Evolutionary conservation across 2,797 vertebrate genomes (phyloP).

Genomic region (Enteromius viviparus): DNA sequence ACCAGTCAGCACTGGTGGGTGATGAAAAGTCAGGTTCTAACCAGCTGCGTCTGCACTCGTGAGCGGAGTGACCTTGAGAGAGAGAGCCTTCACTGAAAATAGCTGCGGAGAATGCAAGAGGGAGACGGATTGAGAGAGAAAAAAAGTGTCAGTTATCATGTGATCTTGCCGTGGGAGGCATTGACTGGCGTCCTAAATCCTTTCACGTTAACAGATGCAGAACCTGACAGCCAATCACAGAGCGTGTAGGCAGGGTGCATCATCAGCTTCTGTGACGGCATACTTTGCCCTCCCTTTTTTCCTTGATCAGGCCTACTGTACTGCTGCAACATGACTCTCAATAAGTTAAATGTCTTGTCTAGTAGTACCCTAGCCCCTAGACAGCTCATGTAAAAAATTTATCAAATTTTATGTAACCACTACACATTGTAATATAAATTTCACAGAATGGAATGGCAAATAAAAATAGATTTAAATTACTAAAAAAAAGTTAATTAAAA

Average conservation of each 20-base stretch:
- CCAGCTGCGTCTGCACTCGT: conserved; percentile 30
- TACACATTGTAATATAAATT: not conserved
- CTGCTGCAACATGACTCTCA: conserved; percentile 57
- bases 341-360: conserved; percentile 51
- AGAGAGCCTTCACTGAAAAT: conserved; percentile 44
- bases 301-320: conserved; percentile 4
- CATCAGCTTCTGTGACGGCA: conserved; percentile 54
- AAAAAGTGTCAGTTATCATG: conserved; percentile 56
- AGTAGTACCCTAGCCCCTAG: conserved; percentile 23
- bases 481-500: no score
- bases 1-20: not conserved
- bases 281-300: conserved; percentile 23
- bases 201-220: conserved; percentile 58
- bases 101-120: conserved; percentile 28
- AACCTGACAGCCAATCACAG: conserved; percentile 47
- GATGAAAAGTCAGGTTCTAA: conserved; percentile 32
- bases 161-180: conserved; percentile 66
- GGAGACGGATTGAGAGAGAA: conserved; percentile 7
- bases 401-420: not conserved
- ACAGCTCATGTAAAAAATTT: not conserved
- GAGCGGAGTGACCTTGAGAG: conserved; percentile 55
- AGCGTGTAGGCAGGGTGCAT: conserved; percentile 44
- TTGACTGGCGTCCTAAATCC: conserved; percentile 67
- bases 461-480: not conserved
- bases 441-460: not conserved